Base-by-base conservation (phyloP, 2,113 vertebrate species). In the Nymphicus hollandicus region DNA sequence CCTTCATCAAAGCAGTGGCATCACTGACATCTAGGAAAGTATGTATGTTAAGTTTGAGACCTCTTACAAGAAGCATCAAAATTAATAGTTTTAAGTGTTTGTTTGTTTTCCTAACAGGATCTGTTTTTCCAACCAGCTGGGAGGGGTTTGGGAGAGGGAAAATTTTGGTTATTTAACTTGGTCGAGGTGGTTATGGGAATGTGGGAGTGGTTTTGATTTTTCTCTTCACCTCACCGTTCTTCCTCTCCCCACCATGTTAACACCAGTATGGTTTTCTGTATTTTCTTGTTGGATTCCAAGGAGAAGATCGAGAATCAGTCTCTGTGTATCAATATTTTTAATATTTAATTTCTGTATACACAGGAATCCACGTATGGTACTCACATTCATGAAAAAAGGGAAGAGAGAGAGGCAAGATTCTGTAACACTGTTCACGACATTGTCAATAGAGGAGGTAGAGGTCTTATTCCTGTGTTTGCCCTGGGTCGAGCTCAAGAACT, bases 371-470 rank as follows among this genome's bases (percentile, higher is more conserved):
- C 99, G 0, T 99, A 99, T 1, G 99, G 99, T 65, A 99, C 99
- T 12, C 99, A 99, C 50, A 99, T 99, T 66, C 99, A 99, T 3
- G 99, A 99, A 91, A 99, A 99, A 93, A 98, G 99, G 50, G 99
- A 99, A 33, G 99, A 99, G 91, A 97, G 99, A 28, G 99, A 99
- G 89, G 99, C 99, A 4, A 97, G 99, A 3, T 99, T 99, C 98
- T 99, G 99, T 66, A 99, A 99, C 97, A 99, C 99, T 0, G 99
- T 99, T 2, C 99, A 99, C 2, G 99, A 99, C 91, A 99, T 99
- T 3, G 99, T 99, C 4, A 99, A 99, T 78, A 97, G 99, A 81
- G 99, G 99, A 61, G 99, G 99, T 20, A 98, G 99, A 88, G 99
- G 99, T 13, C 98, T 99, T 63, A 99, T 99, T 88, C 99, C 99